phyloP scores from a whole-genome alignment of 1,140 invertebrate species.

The Polyergus mexicanus region DNA sequence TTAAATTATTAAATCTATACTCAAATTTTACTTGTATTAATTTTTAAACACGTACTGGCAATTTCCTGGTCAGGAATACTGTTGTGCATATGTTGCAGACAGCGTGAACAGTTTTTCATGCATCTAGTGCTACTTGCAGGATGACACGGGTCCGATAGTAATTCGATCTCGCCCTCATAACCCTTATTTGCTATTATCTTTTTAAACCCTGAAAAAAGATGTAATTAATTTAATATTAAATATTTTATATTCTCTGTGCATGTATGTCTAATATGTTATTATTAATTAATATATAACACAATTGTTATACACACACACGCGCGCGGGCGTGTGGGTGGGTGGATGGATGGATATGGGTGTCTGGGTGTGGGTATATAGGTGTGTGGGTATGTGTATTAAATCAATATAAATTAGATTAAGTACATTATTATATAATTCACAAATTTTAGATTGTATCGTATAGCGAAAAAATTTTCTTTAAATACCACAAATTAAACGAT shows the following conservation, averaged over 20 bases:
- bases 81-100: conserved; percentile 79
- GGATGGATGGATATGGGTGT: too few species aligned
- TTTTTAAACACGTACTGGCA: conserved; percentile 73
- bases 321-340: too few species aligned
- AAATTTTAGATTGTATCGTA: background rate
- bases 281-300: background rate
- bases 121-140: conserved; percentile 84
- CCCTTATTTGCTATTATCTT: conserved; percentile 90
- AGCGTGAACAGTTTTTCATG: conserved; percentile 85
- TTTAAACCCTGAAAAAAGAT: conserved; percentile 88
- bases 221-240: background rate
- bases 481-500: background rate
- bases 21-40: background rate
- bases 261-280: background rate
- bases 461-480: background rate
- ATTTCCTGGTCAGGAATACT: conserved; percentile 77
- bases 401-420: background rate
- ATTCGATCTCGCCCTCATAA: conserved; percentile 91
- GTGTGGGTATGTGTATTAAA: too few species aligned
- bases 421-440: background rate
- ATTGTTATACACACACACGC: background rate
- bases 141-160: conserved; percentile 86
- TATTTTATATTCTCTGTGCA: background rate
- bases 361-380: too few species aligned
- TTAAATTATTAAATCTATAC: background rate